Evolutionary conservation across 2,888 invertebrate genomes (phyloP).

Genomic region (Ditula angustiorana): DNA sequence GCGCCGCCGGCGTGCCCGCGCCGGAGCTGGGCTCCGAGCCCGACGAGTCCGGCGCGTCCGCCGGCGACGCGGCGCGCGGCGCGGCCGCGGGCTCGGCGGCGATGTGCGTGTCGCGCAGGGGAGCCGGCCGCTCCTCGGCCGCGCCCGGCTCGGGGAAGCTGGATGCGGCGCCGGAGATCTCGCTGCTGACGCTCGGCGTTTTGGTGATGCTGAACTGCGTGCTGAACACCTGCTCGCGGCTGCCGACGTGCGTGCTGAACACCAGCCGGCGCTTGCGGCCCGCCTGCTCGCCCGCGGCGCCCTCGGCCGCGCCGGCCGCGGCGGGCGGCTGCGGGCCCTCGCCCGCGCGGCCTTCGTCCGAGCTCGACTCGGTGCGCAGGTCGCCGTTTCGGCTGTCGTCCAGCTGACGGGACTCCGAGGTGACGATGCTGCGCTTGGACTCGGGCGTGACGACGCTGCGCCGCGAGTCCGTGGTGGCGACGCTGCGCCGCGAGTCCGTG

Average conservation of each 20-base stretch:
- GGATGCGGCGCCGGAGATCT: slow-evolving; percentile 82
- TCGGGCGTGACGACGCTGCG: slow-evolving; percentile 18
- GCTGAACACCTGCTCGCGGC: slow-evolving; percentile 89
- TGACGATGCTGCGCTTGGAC: slow-evolving; percentile 8
- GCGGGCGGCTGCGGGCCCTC: slow-evolving; percentile 36
- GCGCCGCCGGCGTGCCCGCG: slow-evolving; percentile 58
- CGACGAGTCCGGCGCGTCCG: slow-evolving; percentile 88
- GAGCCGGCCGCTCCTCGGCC: slow-evolving; percentile 68
- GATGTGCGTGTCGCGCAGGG: slow-evolving; percentile 47
- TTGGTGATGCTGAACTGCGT: slow-evolving; percentile 88
- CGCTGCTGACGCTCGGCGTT: slow-evolving; percentile 87
- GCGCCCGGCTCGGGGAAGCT: slow-evolving; percentile 86
- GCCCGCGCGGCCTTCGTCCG: slow-evolving; percentile 31
- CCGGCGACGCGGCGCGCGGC: slow-evolving; percentile 44
- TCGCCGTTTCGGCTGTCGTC: slow-evolving; percentile 30
- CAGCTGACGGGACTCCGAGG: slow-evolving; percentile 25
- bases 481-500: slow-evolving; percentile 15
- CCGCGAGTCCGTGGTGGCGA: slow-evolving; percentile 14
- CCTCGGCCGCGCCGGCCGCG: slow-evolving; percentile 23
- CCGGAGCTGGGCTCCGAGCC: slow-evolving; percentile 91
- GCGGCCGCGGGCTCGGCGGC: slow-evolving; percentile 48
- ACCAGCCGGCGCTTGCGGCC: slow-evolving; percentile 79
- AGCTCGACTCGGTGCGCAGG: slow-evolving; percentile 35
- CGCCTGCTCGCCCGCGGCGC: slow-evolving; percentile 38
- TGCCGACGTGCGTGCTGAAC: slow-evolving; percentile 89